Base-by-base conservation (phyloP, 2,113 vertebrate species). In the Tenebrosternarchus preto region DNA sequence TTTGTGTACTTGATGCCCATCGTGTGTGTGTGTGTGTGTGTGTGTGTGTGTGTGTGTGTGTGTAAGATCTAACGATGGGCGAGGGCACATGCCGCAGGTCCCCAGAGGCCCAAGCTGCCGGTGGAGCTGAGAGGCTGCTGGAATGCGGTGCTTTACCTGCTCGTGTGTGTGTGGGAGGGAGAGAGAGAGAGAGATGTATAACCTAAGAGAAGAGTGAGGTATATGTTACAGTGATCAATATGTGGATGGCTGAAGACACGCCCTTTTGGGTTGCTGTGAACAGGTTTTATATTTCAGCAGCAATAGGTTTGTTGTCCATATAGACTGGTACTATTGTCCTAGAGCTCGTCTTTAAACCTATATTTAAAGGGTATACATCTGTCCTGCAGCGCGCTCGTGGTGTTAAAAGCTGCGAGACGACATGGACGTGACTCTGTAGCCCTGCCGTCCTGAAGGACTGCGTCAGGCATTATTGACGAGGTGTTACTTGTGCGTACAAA, bases 171-270 rank as follows among this genome's bases (percentile, higher is more conserved):
- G 9, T 22, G 19, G 36, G n/a, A 2, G 33, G 17, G 17, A 12
- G 31, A 0, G 74, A 57, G 76, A 19, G 46, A 6, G 76, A 33
- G n/a, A 27, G 60, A 39, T 31, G 12, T 53, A 11, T 36, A 16
- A 4, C n/a, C n/a, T n/a, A 29, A 19, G 33, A 27, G 39, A 24
- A 31, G 22, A 69, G 31, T 68, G 33, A 39, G 29, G 27, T 55
- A 55, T 78, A 15, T 27, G 70, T 73, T 73, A 56, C n/a, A 56
- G 25, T 60, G 19, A 66, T 73, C 29, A n/a, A 60, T 78, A 55
- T 70, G 22, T 33, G 8, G 66, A 36, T 6, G 33, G 33, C 33
- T 36, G 33, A 53, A 53, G 75, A 77, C 25, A 9, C 75, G 11
- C 33, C 57, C 60, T 43, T n/a, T 59, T 64, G 29, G 33, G 33